phyloP scores from a whole-genome alignment of 2,113 vertebrate species.

The Oncorhynchus clarkii region DNA sequence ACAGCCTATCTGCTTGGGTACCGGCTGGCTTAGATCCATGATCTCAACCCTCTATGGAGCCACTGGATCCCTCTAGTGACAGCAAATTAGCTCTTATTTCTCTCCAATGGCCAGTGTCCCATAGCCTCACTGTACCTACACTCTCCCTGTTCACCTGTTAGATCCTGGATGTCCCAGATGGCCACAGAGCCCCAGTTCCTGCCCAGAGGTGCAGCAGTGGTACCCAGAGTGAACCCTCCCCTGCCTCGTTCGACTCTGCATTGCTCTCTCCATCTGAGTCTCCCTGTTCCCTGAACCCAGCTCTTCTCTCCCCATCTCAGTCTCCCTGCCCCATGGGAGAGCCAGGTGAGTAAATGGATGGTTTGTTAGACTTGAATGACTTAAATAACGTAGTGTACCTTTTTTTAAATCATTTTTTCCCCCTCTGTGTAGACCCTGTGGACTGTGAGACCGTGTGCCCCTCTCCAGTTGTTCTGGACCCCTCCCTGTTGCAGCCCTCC shows the following conservation, averaged over 20 bases:
- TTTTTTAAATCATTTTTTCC: background rate
- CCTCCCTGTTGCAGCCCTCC: slow-evolving; percentile 75
- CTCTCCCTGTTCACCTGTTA: slow-evolving; percentile 7
- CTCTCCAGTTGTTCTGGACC: slow-evolving; percentile 53
- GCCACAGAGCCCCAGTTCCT: slow-evolving; percentile 86
- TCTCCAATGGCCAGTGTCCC: slow-evolving; percentile 12
- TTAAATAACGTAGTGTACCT: background rate
- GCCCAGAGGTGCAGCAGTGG: slow-evolving; percentile 75
- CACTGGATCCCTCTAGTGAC: background rate
- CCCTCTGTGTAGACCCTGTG: slow-evolving; percentile 17
- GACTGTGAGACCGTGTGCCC: slow-evolving; percentile 42
- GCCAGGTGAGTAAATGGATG: slow-evolving; percentile 55
- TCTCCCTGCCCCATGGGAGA: slow-evolving; percentile 63
- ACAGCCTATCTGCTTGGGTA: slow-evolving; percentile 17
- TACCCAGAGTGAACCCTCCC: slow-evolving; percentile 60
- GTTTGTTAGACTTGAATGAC: background rate
- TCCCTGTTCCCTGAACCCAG: slow-evolving; percentile 62
- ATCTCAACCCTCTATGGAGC: slow-evolving; percentile 32
- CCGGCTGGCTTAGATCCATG: slow-evolving; percentile 40
- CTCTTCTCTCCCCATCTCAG: slow-evolving; percentile 55
- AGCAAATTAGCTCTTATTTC: background rate
- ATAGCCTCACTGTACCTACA: slow-evolving; percentile 33
- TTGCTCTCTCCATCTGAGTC: slow-evolving; percentile 60
- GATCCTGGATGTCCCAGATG: slow-evolving; percentile 86
- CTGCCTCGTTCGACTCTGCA: slow-evolving; percentile 43